phyloP scores from a whole-genome alignment of 2,113 vertebrate genomes.

The Glaucomys volans region DNA sequence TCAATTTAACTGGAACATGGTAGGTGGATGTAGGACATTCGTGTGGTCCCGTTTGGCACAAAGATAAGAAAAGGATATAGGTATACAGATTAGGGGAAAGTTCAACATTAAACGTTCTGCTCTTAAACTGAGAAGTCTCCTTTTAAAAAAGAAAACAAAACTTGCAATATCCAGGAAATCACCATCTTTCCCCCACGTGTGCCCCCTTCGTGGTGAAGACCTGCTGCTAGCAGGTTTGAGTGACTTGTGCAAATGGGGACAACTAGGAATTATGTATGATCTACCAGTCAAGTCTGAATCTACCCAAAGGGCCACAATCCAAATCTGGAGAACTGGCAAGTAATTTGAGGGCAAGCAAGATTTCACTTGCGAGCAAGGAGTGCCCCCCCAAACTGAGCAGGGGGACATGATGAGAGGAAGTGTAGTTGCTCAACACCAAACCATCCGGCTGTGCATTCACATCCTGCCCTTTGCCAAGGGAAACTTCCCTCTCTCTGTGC shows the following conservation, averaged over 20 bases:
- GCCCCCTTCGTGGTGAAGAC: background rate
- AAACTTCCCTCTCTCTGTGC: background rate
- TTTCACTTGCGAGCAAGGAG: background rate
- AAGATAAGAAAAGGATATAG: background rate
- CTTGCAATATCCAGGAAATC: background rate
- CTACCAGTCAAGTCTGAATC: background rate
- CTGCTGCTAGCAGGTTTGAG: background rate
- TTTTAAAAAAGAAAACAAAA: background rate
- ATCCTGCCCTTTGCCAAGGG: background rate
- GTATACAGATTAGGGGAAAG: background rate
- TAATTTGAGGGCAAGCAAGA: background rate
- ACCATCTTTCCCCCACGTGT: background rate
- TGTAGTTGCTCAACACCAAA: rapidly evolving
- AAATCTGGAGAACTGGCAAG: background rate
- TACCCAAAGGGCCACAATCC: background rate
- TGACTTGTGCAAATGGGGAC: background rate
- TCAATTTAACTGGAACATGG: background rate
- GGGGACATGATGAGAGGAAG: background rate
- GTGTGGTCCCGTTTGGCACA: background rate
- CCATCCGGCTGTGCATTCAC: background rate
- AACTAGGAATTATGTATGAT: background rate
- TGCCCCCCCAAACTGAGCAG: rapidly evolving
- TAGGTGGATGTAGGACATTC: background rate
- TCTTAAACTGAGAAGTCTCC: background rate
- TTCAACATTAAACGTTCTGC: background rate